Evolutionary conservation across 2,113 vertebrate species (phyloP), one percentile per base, ranked within the genome.

Genomic region (Hippocampus barbouri): DNA sequence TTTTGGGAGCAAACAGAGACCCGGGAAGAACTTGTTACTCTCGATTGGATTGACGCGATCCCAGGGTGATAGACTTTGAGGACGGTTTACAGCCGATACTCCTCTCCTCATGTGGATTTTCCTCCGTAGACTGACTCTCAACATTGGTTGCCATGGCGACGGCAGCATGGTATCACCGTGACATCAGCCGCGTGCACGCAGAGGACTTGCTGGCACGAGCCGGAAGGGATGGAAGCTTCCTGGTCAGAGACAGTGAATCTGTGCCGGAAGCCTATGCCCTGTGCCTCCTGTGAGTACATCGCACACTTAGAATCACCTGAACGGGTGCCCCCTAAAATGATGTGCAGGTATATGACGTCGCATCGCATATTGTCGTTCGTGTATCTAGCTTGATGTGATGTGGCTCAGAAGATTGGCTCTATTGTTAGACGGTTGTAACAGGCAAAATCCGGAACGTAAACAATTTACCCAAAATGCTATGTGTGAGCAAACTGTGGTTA

Each of bases 171-270:
- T 96, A 96, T 79, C 95, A 96, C 86, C 74, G 91, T 45, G 94
- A 96, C 86, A 93, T 96, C 89, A 96, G 94, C 83, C 93, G 94
- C 14, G 93, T 92, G 66, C 90, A 87, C 40, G 94, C 95, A 0
- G 95, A 96, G 84, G 94, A 95, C 68, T 84, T 96, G 80, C 82
- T 96, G 89, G 94, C 93, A 71, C 88, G 85, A 65, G 94, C 94
- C 0, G 93, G 94, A 18, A 86, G 88, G 73, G 95, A 96, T 2
- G 95, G 95, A 73, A 94, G 93, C 87, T 96, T 94, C 88, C 85
- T 96, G 64, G 91, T 96, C 76, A 92, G 95, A 83, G 94, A 95
- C 92, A 96, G 95, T 63, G 95, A 96, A 86, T 96, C 95, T 14
- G 93, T 96, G 64, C 88, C 90, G 0, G 94, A 94, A 79, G 94